Evolutionary conservation across 2,113 vertebrate species (phyloP).

Genomic region (Suricata suricatta): DNA sequence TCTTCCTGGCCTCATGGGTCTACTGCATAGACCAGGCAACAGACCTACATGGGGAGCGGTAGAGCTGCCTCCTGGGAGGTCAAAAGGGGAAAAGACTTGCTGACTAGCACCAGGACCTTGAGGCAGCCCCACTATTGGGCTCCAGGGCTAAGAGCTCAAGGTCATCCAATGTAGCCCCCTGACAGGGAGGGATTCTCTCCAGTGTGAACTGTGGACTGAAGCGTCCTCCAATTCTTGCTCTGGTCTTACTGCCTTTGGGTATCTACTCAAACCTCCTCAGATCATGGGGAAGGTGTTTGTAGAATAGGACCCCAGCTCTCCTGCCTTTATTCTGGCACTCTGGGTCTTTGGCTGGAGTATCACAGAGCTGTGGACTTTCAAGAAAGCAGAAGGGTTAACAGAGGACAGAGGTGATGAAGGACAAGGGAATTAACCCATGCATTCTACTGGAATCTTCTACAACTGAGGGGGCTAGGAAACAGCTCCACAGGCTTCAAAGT

Average conservation of each 20-base stretch:
- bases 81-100: neutral
- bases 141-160: neutral
- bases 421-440: neutral
- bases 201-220: neutral
- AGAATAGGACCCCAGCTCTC: neutral
- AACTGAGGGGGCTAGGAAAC: neutral
- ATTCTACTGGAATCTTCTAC: neutral
- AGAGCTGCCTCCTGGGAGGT: neutral
- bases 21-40: neutral
- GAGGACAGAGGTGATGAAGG: neutral
- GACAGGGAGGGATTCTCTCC: neutral
- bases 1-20: neutral
- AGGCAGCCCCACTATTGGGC: neutral
- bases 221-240: neutral
- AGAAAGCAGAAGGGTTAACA: neutral
- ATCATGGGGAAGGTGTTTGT: neutral
- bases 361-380: neutral
- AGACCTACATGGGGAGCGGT: accelerated
- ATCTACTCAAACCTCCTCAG: neutral
- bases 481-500: neutral
- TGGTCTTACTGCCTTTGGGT: neutral
- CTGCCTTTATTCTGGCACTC: accelerated
- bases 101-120: neutral
- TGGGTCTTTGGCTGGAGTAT: neutral
- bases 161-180: neutral